Conservation (phyloP, 2,113 vertebrate genomes). For the Podilymbus podiceps region DNA sequence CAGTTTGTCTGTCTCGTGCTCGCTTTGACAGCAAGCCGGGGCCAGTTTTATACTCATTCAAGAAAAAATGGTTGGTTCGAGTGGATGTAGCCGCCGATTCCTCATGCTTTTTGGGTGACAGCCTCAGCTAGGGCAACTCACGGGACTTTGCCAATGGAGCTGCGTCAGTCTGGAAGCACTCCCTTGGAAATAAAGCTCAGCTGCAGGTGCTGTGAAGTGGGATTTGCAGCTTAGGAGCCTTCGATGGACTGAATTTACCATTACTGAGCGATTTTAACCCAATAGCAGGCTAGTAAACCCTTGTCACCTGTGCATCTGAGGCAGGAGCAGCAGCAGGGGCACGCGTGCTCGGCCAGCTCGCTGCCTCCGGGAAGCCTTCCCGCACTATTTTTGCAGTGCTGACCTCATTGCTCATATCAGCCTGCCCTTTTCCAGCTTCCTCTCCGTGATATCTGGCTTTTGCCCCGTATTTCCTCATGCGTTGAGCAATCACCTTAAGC, state of each 20-base stretch:
- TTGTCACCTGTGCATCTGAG: background rate
- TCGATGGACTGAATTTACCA: background rate
- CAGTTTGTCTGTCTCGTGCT: background rate
- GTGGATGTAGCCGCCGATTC: background rate
- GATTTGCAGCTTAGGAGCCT: background rate
- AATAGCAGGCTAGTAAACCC: background rate
- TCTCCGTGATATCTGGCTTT: constrained; percentile 35
- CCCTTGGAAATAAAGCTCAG: background rate
- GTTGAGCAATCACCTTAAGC: constrained; percentile 50
- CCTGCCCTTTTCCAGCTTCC: constrained; percentile 57
- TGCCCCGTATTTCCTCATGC: constrained; percentile 15
- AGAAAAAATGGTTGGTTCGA: background rate
- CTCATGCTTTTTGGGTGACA: background rate
- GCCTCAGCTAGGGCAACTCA: background rate
- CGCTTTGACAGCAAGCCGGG: background rate
- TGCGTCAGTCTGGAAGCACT: fast-evolving
- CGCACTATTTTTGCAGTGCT: constrained; percentile 23
- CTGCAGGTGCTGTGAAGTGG: background rate
- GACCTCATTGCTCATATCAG: constrained; percentile 18
- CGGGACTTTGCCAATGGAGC: fast-evolving
- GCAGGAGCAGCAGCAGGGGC: background rate
- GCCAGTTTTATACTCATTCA: background rate
- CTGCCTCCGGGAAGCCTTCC: constrained; percentile 10
- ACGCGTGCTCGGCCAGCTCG: fast-evolving
- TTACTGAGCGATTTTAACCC: background rate